Evolutionary conservation across 1,140 invertebrate genomes (phyloP), one percentile per base, ranked within the genome.

Genomic region (Goniozus legneri): DNA sequence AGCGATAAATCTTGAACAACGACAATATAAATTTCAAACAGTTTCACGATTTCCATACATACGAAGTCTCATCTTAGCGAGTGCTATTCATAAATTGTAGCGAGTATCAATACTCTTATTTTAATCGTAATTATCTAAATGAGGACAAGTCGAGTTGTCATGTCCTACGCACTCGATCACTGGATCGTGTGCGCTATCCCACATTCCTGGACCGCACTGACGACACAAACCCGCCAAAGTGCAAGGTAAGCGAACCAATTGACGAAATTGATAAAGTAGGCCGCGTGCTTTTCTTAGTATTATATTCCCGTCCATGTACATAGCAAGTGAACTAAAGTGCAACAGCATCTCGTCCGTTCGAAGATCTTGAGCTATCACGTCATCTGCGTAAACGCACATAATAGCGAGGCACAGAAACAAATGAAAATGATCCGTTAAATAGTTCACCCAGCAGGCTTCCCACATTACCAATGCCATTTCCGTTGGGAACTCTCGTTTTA

Each of bases 401-500:
- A 95, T 93, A 27, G 93, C 89, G 36, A 93, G 79, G 62, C 91
- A 93, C 10, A 95, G 80, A 71, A 95, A 96, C 56, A 95, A 71
- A 66, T 95, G 91, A 73, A 95, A 95, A 66, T 94, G 92, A 69
- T 94, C 88, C 0, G 92, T 95, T 64, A 93, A 81, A 71, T 93
- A 94, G 68, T 92, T 91, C 0, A 92, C 86, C 93, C 93, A 96
- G 68, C 93, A 96, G 1, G 91, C 86, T 73, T 95, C 92, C 92
- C 92, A 96, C 84, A 95, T 93, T 16, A 85, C 79, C 3, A 95
- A 78, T 0, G 91, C 89, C 34, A 91, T 86, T 10, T 82, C 81
- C 64, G 93, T 91, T 3, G 88, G 86, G 62, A 95, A 96, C 71
- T 95, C 92, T 3, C 92, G 80, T 60, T 92, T 92, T 62, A 92